Evolutionary conservation across 2,797 vertebrate genomes (phyloP), one percentile per base, ranked within the genome.

Genomic region (Leucoraja ocellata): DNA sequence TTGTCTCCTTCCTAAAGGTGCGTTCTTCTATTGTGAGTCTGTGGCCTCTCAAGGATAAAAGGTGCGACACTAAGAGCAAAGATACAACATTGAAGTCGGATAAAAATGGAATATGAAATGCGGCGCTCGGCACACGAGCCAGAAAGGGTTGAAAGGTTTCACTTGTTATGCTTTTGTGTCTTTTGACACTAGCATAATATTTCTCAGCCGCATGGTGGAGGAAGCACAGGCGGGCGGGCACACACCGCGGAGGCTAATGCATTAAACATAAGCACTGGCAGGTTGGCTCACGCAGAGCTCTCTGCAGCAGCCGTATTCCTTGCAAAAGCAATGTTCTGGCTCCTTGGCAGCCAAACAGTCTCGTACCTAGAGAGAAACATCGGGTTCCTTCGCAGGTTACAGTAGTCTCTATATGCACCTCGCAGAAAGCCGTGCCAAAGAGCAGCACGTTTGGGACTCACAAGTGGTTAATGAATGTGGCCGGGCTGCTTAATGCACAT

Each of bases 251-350:
- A 68, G 94, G 94, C 94, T 94, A 95, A 94, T 96, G 94, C 95
- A 95, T 95, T 94, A 95, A 95, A 96, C 96, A 96, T 95, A 96
- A 95, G 95, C 96, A 96, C 95, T 95, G 94, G 94, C 93, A 88
- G 93, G 93, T 94, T 94, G 94, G 94, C 93, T 93, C 83, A 4
- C 93, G 94, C 96, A 95, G 95, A 95, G 94, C 95, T 95, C 76
- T 78, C 65, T 46, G 9, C 32, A 90, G 84, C 81, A 78, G 76
- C 90, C 81, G 0, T 96, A 97, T 96, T 96, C 95, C 95, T 96
- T 96, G 95, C 95, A 95, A 94, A 95, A 96, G 95, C 94, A 96
- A 94, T 94, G 95, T 95, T 94, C 94, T 94, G 95, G 94, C 94
- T 94, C 88, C 71, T 92, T 92, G 90, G 71, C 90, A 74, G 90